These are phyloP conservation scores for Sminthurides bifidus DNA, from an alignment of 1,140 invertebrate genomes.

Conservation along the genomic window DNA sequence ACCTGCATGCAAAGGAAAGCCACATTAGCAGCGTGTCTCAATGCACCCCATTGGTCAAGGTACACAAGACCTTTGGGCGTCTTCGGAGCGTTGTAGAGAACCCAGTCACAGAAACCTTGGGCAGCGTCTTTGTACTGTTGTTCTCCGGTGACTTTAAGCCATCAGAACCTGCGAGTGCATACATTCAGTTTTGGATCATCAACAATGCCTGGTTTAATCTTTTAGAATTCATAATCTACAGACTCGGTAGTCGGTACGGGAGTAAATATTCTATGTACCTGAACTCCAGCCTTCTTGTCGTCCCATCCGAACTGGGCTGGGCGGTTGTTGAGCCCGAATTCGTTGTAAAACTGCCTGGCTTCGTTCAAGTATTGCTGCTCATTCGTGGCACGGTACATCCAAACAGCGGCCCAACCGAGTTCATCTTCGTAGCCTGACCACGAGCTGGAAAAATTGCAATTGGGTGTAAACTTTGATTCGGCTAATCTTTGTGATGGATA, in stretches of 20 bases:
- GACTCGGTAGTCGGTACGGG: background rate
- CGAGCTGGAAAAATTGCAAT: constrained; percentile 34
- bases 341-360: constrained; percentile 42
- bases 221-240: background rate
- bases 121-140: constrained; percentile 30
- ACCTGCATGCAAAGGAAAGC: constrained; percentile 32
- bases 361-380: constrained; percentile 43
- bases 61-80: constrained; percentile 34
- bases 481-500: constrained; percentile 3
- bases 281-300: constrained; percentile 46
- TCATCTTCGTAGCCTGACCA: constrained; percentile 47
- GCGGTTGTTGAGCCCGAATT: constrained; percentile 41
- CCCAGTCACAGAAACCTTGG: constrained; percentile 28
- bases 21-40: constrained; percentile 34
- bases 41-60: constrained; percentile 34
- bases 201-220: background rate
- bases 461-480: background rate
- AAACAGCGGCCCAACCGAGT: constrained; percentile 48
- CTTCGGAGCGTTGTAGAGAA: constrained; percentile 22
- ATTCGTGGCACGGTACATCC: constrained; percentile 49
- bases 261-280: constrained; percentile 36
- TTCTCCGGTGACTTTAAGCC: constrained; percentile 21
- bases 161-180: constrained; percentile 12
- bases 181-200: background rate
- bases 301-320: constrained; percentile 48